phyloP scores from a whole-genome alignment of 2,113 vertebrate species.

The Sceloporus tristichus region DNA sequence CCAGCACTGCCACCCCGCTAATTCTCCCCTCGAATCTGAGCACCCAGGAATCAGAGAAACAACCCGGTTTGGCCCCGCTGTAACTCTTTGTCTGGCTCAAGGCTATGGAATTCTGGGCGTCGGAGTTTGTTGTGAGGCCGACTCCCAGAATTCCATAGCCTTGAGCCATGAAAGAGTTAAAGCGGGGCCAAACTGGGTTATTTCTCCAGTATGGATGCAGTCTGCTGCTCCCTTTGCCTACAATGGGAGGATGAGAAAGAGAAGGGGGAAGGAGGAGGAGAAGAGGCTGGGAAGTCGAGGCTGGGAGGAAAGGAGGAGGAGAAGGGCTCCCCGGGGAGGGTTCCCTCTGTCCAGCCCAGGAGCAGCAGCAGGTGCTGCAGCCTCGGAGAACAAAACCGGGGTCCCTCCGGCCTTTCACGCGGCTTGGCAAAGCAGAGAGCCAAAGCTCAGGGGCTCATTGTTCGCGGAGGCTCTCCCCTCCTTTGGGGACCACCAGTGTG shows the following conservation, averaged over 20 bases:
- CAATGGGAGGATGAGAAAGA: slow-evolving; percentile 12
- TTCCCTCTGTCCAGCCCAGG: neutral
- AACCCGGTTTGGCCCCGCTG: too few relatives aligned
- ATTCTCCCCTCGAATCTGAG: neutral
- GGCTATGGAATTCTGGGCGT: too few relatives aligned
- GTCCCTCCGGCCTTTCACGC: neutral
- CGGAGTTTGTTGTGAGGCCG: too few relatives aligned
- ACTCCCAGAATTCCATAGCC: too few relatives aligned
- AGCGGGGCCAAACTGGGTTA: too few relatives aligned
- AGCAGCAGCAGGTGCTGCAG: slow-evolving; percentile 30
- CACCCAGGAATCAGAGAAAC: too few relatives aligned
- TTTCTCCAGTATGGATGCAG: too few relatives aligned
- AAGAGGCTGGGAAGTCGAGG: neutral
- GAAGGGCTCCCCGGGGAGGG: neutral
- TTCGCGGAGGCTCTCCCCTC: slow-evolving; percentile 8
- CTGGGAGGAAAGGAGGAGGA: neutral
- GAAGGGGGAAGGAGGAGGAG: too few relatives aligned
- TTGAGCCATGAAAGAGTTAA: too few relatives aligned
- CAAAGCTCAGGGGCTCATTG: neutral
- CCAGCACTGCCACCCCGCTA: too few relatives aligned
- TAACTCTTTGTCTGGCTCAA: too few relatives aligned
- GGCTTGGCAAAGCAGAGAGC: slow-evolving; percentile 27
- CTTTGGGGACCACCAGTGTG: neutral
- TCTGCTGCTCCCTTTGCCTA: neutral
- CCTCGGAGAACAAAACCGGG: neutral